These are phyloP conservation scores for Ambastaia sidthimunki DNA, from an alignment of 2,797 vertebrate genomes.

Conservation along the genomic window DNA sequence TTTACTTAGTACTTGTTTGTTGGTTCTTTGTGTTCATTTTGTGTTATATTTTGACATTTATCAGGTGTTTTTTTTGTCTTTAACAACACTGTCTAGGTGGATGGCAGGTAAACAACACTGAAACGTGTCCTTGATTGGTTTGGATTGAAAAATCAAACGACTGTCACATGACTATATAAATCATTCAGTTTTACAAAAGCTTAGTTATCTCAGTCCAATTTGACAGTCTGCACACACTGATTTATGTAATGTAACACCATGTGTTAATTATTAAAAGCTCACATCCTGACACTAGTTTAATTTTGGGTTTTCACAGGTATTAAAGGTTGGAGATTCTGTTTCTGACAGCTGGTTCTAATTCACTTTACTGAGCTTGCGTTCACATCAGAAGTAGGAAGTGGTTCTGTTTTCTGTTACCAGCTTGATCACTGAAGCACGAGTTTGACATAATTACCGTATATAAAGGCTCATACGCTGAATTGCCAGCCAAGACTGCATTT, in stretches of 20 bases:
- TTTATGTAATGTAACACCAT: not conserved
- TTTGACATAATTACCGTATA: not conserved
- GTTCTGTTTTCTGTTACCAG: not conserved
- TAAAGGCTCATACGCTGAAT: not conserved
- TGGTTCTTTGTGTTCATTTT: too few relatives aligned
- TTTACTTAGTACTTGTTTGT: too few relatives aligned
- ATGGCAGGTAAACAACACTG: too few relatives aligned
- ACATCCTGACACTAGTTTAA: not conserved
- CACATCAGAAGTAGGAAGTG: not conserved
- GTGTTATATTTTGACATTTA: too few relatives aligned
- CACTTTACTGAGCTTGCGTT: slow-evolving; percentile 2
- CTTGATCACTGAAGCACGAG: not conserved
- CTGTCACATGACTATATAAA: not conserved
- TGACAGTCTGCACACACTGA: not conserved
- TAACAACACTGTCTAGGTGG: too few relatives aligned
- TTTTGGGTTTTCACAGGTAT: not conserved
- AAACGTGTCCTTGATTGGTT: too few relatives aligned
- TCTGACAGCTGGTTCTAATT: slow-evolving; percentile 26
- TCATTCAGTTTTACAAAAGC: too few relatives aligned
- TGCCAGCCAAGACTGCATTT: too few relatives aligned
- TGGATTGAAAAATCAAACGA: too few relatives aligned
- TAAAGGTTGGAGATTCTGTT: slow-evolving; percentile 13
- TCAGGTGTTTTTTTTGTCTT: too few relatives aligned
- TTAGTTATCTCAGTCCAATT: too few relatives aligned
- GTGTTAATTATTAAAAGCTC: not conserved